Base-by-base conservation (phyloP, 2,888 invertebrate genomes). In the Volucella inanis region DNA sequence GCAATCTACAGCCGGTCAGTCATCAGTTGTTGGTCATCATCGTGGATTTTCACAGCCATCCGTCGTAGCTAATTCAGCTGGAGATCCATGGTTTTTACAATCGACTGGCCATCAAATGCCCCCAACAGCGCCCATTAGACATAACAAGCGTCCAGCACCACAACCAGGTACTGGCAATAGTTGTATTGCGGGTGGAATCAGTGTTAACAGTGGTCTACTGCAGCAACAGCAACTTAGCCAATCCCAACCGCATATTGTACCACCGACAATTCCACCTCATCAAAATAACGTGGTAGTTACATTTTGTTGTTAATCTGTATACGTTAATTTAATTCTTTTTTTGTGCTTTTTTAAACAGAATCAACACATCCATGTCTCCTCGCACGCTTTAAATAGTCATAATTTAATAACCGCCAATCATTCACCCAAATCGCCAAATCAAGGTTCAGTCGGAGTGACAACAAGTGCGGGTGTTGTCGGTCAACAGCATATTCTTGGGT, bases 61-160 rank as follows among this genome's bases (percentile, higher is more conserved):
- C 83, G 90, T 91, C 15, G 88, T 90, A 76, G 89, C 90, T 72
- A 90, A 89, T 87, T 91, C 90, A 80, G 89, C 91, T 47, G 91
- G 91, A 76, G 92, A 92, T 91, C 92, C 92, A 92, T 92, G 92
- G 92, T 92, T 91, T 89, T 89, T 92, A 86, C 92, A 92, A 88
- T 90, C 91, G 70, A 91, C 91, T 78, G 91, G 92, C 88, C 92
- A 92, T 89, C 93, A 92, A 88, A 92, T 92, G 91, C 92, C 92
- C 84, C 93, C 93, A 82, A 93, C 93, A 82, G 93, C 93, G 9
- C 93, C 93, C 41, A 88, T 92, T 59, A 90, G 93, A 80, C 93
- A 92, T 88, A 92, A 93, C 89, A 92, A 93, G 88, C 90, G 92
- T 57, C 92, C 92, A 82, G 92, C 92, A 62, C 92, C 92, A n/a